Evolutionary conservation across 2,888 invertebrate species (phyloP), one percentile per base, ranked within the genome.

Genomic region (Hartigia nigra): DNA sequence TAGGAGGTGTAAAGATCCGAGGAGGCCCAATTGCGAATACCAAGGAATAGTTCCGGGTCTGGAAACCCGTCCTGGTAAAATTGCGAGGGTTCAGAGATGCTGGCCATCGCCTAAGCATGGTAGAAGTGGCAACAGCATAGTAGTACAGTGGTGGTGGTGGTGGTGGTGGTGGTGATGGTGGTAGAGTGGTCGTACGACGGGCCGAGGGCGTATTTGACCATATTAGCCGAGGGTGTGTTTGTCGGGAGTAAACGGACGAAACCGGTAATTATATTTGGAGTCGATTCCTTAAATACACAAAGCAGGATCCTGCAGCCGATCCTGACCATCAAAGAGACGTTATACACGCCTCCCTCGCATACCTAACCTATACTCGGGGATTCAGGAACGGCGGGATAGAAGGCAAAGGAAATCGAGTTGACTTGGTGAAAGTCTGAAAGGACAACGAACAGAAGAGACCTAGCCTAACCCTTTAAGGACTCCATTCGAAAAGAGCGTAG

Each of bases 241-340:
- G 86, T 85, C 82, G 76, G 79, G 75, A 82, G 86, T 87, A 90
- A 91, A 91, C 89, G 84, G 84, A 81, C 84, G 84, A 86, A 86
- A 88, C 88, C 87, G 88, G 88, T 89, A 89, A 91, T 90, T 90
- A 90, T 88, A 89, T 90, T 90, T 89, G 86, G 86, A 87, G 87
- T 86, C 86, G 87, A 90, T 91, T 90, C 87, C 88, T 87, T 87
- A 81, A 85, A 86, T 84, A 89, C 86, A 90, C 87, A 86, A 82
- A 84, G 81, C 84, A 83, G 78, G 80, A 84, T 84, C 81, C 82
- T 70, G 72, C 76, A 77, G 74, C 74, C 74, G 39, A 75, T 39
- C 75, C 75, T 75, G 75, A 0, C 75, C 75, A 75, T 36, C 75
- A 75, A 75, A 75, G 75, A 34, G 34, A 55, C 55, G 23, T 55